Conservation (phyloP, 2,888 invertebrate genomes). For the Onchidella celtica region DNA sequence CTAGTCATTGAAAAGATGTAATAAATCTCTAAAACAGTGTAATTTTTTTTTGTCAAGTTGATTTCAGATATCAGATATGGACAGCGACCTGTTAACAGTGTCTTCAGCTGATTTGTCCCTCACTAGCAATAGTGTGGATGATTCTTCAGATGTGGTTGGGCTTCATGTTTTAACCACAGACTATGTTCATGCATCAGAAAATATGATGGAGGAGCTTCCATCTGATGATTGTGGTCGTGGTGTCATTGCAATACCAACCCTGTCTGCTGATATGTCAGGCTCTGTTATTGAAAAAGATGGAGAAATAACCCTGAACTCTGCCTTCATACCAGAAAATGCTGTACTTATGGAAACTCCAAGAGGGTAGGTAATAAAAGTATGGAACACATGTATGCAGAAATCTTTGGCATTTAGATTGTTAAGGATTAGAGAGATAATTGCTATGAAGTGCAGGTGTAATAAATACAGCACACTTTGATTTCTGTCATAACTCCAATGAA, state of each 20-base stretch:
- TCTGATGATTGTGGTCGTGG: constrained; percentile 33
- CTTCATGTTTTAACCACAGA: constrained; percentile 46
- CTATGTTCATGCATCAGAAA: constrained; percentile 27
- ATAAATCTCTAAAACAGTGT: too few relatives aligned
- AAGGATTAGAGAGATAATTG: too few relatives aligned
- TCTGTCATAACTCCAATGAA: too few relatives aligned
- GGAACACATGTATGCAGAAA: too few relatives aligned
- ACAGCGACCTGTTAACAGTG: constrained; percentile 37
- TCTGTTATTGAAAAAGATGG: constrained; percentile 45
- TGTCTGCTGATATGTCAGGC: constrained; percentile 13
- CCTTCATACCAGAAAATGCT: constrained; percentile 57
- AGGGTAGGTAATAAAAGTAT: constrained; percentile 53
- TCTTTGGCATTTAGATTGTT: too few relatives aligned
- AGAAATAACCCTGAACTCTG: constrained; percentile 47
- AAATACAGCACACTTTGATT: too few relatives aligned
- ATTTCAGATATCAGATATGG: too few relatives aligned
- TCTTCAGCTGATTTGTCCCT: constrained; percentile 35
- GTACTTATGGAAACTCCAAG: constrained; percentile 67
- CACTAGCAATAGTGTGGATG: constrained; percentile 24
- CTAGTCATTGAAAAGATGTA: too few relatives aligned
- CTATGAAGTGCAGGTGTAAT: too few relatives aligned
- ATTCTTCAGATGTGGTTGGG: constrained; percentile 42
- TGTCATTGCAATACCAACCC: constrained; percentile 30
- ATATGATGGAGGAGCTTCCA: constrained; percentile 34
- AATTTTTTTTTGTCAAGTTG: too few relatives aligned